These are phyloP conservation scores for Melieria omissa DNA, from an alignment of 2,888 invertebrate genomes.

Conservation along the genomic window DNA sequence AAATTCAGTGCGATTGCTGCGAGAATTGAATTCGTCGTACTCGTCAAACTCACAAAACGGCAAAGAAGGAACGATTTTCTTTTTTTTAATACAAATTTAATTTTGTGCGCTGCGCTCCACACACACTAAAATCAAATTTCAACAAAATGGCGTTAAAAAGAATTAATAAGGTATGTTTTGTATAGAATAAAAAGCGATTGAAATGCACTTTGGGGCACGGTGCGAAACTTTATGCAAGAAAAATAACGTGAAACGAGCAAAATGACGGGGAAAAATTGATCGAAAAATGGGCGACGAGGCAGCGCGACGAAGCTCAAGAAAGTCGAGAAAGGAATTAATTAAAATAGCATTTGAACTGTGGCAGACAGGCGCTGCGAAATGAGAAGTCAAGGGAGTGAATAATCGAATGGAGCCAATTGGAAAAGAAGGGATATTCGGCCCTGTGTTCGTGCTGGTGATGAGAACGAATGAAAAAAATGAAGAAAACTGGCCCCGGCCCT, in stretches of 20 bases:
- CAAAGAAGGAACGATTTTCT: conserved; percentile 43
- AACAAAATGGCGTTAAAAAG: conserved; percentile 93
- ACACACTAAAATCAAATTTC: conserved; percentile 62
- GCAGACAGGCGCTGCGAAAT: conserved; percentile 16
- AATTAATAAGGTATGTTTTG: conserved; percentile 83
- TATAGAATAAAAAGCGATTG: conserved; percentile 48
- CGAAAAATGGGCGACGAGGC: conserved; percentile 49
- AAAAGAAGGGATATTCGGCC: not conserved
- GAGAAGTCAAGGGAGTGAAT: too few relatives aligned
- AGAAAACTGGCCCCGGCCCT: too few relatives aligned
- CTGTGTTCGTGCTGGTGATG: too few relatives aligned
- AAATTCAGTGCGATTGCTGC: conserved; percentile 51
- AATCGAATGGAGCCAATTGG: not conserved
- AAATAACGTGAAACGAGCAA: conserved; percentile 61
- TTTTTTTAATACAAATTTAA: conserved; percentile 48
- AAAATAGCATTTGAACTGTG: not conserved
- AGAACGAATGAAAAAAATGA: too few relatives aligned
- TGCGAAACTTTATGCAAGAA: conserved; percentile 55
- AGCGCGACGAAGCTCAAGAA: conserved; percentile 35
- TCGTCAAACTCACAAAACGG: conserved; percentile 36
- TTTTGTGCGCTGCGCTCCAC: conserved; percentile 49
- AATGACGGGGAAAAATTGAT: conserved; percentile 52
- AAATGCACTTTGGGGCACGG: conserved; percentile 46
- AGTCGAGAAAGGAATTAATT: conserved; percentile 16
- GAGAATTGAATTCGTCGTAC: conserved; percentile 50